These are phyloP conservation scores for Catharus minimus DNA, from an alignment of 2,113 vertebrate genomes.

Conservation along the genomic window DNA sequence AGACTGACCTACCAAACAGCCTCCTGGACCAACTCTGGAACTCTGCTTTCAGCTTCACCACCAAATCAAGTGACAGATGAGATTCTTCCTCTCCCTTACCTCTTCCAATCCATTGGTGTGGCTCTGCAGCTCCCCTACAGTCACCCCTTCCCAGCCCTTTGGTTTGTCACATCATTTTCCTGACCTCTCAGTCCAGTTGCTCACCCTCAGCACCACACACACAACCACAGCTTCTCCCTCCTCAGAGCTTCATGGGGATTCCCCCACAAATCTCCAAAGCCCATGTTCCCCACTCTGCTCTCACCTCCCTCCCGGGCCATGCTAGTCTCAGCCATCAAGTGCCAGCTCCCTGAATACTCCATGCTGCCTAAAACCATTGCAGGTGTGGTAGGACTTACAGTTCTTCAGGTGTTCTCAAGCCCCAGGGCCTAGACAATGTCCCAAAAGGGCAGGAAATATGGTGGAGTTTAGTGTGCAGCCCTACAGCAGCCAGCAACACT, in stretches of 20 bases:
- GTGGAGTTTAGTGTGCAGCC: not conserved
- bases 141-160: not conserved
- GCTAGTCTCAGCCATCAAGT: not conserved
- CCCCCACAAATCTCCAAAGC: not conserved
- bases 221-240: not conserved
- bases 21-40: not conserved
- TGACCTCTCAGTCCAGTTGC: not conserved
- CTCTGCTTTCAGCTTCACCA: not conserved
- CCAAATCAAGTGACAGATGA: not conserved
- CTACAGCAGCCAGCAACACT: not conserved
- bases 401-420: not conserved
- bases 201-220: not conserved
- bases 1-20: not conserved
- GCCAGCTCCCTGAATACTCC: not conserved
- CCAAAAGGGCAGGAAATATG: not conserved
- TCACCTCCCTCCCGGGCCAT: not conserved
- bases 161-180: not conserved
- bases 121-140: not conserved
- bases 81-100: not conserved
- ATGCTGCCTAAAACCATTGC: not conserved
- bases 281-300: accelerated
- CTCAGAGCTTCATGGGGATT: not conserved
- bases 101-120: accelerated
- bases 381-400: not conserved
- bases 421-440: not conserved